Conservation (phyloP, 2,888 invertebrate species). For the Agonum fuliginosum region DNA sequence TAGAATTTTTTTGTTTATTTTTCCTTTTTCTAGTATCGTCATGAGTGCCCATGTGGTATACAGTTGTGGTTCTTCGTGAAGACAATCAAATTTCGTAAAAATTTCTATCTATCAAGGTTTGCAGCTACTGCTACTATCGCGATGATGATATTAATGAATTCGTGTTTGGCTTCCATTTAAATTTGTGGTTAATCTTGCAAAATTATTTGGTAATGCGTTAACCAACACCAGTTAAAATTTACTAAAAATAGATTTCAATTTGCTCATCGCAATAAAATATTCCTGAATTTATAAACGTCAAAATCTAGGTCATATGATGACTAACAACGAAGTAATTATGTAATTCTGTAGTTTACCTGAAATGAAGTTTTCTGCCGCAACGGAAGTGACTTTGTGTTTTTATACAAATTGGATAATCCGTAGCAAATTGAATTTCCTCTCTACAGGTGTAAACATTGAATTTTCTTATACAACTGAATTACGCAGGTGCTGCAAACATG, state of each 20-base stretch:
- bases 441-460: neutral
- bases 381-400: slow-evolving; percentile 28
- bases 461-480: slow-evolving; percentile 7
- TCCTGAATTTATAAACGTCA: neutral
- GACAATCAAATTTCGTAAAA: no score
- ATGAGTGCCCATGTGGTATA: no score
- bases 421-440: slow-evolving; percentile 24
- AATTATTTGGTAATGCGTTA: neutral
- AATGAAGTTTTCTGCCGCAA: neutral
- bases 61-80: no score
- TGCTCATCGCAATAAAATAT: neutral
- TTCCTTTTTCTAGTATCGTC: no score
- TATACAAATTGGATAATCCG: slow-evolving; percentile 23
- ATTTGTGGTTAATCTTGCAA: neutral
- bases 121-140: neutral
- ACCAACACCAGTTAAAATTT: neutral
- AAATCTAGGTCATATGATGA: slow-evolving; percentile 5
- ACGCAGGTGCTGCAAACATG: slow-evolving; percentile 17
- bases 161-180: slow-evolving; percentile 2
- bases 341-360: slow-evolving; percentile 8
- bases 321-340: neutral
- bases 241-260: slow-evolving; percentile 10
- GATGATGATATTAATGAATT: neutral
- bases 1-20: no score
- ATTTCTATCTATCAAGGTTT: neutral